Percentiles rank a stretch among this genome's conserved stretches.
phyloP scores from a whole-genome alignment of 2,113 vertebrate genomes.

The Sturnus vulgaris region DNA sequence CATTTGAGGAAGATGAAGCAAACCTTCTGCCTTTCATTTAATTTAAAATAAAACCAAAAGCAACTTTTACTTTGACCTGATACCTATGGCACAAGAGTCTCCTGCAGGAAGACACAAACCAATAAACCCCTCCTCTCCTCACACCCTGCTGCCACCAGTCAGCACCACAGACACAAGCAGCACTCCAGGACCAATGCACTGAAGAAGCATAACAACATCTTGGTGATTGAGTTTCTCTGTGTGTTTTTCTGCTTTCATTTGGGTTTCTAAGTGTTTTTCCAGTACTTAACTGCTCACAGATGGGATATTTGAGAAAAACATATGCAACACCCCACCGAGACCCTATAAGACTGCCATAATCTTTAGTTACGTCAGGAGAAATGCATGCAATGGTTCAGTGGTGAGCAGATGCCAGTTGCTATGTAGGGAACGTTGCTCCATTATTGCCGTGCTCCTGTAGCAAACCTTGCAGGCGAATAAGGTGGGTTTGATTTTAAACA shows the following conservation, averaged over 20 bases:
- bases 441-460: accelerated
- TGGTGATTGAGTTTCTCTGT: background rate
- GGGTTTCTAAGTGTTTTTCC: background rate
- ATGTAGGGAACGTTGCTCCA: background rate
- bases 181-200: background rate
- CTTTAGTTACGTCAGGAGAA: background rate
- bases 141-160: background rate
- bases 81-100: background rate
- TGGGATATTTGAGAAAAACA: background rate
- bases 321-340: background rate
- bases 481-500: background rate
- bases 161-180: background rate
- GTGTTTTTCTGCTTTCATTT: background rate
- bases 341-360: background rate
- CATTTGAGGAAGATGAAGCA: background rate
- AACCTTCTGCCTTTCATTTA: background rate
- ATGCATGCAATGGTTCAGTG: background rate
- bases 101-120: background rate
- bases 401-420: background rate
- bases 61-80: background rate
- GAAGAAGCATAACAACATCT: background rate
- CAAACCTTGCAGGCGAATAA: background rate
- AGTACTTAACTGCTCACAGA: slow-evolving; percentile 36
- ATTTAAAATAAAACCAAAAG: background rate
- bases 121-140: background rate